Percentiles rank a stretch among this genome's conserved stretches.
phyloP scores from a whole-genome alignment of 1,140 invertebrate genomes.

The Whitmania pigra region DNA sequence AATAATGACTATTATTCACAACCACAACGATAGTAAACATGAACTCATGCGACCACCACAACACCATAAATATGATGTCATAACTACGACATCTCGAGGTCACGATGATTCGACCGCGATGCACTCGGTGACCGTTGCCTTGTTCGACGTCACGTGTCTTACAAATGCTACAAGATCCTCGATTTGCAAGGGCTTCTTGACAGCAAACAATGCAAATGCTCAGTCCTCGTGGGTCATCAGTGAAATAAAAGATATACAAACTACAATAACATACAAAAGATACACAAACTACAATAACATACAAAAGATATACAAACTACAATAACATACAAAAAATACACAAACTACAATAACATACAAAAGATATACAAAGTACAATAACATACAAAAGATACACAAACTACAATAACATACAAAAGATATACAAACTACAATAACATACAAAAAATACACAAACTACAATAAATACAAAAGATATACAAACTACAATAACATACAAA shows the following conservation, averaged over 20 bases:
- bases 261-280: slow-evolving; percentile 18
- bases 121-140: no score
- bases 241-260: slow-evolving; percentile 4
- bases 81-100: no score
- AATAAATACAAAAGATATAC: neutral
- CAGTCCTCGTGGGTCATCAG: neutral
- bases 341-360: slow-evolving; percentile 12
- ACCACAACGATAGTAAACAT: no score
- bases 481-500: no score
- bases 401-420: no score
- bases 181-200: slow-evolving; percentile 7
- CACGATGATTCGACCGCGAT: no score
- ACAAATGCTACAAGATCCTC: neutral
- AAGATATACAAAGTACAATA: slow-evolving; percentile 8
- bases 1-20: no score
- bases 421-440: neutral
- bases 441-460: slow-evolving; percentile 14
- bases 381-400: no score
- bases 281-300: neutral
- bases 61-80: no score
- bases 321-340: neutral
- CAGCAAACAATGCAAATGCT: slow-evolving; percentile 14
- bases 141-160: no score
- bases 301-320: neutral
- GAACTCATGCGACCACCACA: no score